These are phyloP conservation scores for Semotilus atromaculatus DNA, from an alignment of 2,797 vertebrate genomes.

Conservation along the genomic window DNA sequence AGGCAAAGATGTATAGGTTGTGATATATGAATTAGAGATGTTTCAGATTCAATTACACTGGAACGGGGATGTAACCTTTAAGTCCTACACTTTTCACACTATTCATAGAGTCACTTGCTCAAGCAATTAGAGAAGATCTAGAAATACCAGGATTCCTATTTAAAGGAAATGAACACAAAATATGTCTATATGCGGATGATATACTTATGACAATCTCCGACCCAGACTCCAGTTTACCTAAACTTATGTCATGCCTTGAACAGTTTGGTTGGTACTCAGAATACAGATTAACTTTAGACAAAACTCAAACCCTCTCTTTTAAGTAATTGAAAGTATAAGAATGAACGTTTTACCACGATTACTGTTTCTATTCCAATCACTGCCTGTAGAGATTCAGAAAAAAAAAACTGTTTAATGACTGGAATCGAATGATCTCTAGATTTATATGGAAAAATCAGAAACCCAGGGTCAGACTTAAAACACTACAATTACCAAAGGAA, in stretches of 20 bases:
- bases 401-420: background rate
- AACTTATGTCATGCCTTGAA: background rate
- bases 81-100: too few species aligned
- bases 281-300: conserved; percentile 24
- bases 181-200: background rate
- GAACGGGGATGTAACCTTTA: too few species aligned
- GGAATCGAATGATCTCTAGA: background rate
- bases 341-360: background rate
- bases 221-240: background rate
- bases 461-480: background rate
- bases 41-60: background rate
- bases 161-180: background rate
- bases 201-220: conserved; percentile 26
- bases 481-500: too few species aligned
- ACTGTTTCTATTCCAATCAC: background rate
- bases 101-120: too few species aligned
- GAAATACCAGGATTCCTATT: background rate
- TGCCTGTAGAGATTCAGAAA: background rate
- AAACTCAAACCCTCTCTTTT: conserved; percentile 23
- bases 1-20: background rate
- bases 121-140: background rate
- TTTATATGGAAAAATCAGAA: background rate
- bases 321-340: conserved; percentile 23
- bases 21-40: background rate
- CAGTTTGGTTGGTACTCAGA: background rate